Evolutionary conservation across 1,140 invertebrate species (phyloP).

Genomic region (Lasioglossum baleicum): DNA sequence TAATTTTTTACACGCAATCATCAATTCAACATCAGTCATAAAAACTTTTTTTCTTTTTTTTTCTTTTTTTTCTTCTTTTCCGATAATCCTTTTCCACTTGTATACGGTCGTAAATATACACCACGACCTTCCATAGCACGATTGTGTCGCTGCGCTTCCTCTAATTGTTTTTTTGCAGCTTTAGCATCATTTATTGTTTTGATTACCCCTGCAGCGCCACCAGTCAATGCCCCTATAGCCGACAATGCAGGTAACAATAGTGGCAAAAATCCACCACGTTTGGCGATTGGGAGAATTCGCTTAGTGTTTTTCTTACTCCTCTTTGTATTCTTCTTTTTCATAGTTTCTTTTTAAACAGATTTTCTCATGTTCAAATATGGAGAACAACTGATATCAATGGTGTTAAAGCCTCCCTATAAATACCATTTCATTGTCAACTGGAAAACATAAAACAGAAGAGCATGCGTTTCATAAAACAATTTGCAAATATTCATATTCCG

Average conservation of each 20-base stretch:
- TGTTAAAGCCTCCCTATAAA: too few relatives aligned
- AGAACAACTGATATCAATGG: too few relatives aligned
- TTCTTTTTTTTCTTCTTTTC: not conserved
- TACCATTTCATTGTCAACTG: too few relatives aligned
- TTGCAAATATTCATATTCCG: too few relatives aligned
- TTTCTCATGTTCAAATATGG: too few relatives aligned
- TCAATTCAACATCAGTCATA: not conserved
- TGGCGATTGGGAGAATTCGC: not conserved
- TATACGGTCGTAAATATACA: not conserved
- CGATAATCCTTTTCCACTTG: not conserved
- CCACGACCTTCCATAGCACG: too few relatives aligned
- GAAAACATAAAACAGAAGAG: too few relatives aligned
- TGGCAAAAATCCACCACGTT: not conserved
- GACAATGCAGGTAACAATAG: not conserved
- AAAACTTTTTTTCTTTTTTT: too few relatives aligned
- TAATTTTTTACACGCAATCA: not conserved
- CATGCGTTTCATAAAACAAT: too few relatives aligned
- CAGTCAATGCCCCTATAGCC: too few relatives aligned
- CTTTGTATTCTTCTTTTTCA: not conserved
- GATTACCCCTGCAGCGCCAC: not conserved
- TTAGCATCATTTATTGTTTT: not conserved
- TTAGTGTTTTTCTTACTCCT: not conserved
- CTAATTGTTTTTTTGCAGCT: not conserved
- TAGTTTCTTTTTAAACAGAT: too few relatives aligned
- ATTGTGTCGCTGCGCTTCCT: not conserved